Evolutionary conservation across 2,797 vertebrate genomes (phyloP).

Genomic region (Betta splendens): DNA sequence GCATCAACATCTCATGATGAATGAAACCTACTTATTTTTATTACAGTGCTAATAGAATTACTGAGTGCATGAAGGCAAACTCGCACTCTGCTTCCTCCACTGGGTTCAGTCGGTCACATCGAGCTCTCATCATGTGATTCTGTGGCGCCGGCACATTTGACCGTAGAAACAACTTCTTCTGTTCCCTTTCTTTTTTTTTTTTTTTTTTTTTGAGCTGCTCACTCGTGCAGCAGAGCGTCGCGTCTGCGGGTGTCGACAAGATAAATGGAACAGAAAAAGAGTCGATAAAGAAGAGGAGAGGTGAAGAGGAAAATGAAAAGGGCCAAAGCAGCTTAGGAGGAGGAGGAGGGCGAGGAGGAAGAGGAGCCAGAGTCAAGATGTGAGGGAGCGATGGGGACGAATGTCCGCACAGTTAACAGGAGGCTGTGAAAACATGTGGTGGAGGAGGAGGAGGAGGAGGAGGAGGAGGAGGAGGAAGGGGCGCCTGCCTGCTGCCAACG

Average conservation of each 20-base stretch:
- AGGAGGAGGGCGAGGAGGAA: constrained; percentile 11
- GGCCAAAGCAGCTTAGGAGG: constrained; percentile 5
- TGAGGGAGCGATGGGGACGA: constrained; percentile 10
- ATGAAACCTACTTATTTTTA: too few relatives aligned
- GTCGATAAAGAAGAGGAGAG: not conserved
- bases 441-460: constrained; percentile 12
- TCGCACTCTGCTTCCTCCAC: not conserved
- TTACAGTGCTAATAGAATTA: too few relatives aligned
- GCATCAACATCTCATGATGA: too few relatives aligned
- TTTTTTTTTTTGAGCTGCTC: not conserved
- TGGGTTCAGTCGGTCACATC: constrained; percentile 15
- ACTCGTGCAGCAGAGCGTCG: constrained; percentile 13
- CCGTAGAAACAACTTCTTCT: constrained; percentile 2
- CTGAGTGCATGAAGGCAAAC: constrained; percentile 6
- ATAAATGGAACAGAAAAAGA: constrained; percentile 24
- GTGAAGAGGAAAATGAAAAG: constrained; percentile 10
- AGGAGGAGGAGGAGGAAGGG: constrained; percentile 9
- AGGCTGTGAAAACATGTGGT: constrained; percentile 50
- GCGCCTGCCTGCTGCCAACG: constrained; percentile 77
- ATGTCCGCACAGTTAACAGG: constrained; percentile 40
- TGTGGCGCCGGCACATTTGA: constrained; percentile 17
- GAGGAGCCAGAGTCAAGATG: constrained; percentile 19
- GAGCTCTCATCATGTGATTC: not conserved
- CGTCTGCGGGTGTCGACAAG: constrained; percentile 18
- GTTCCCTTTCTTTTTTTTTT: too few relatives aligned